Conservation (phyloP, 2,888 invertebrate genomes). For the Eupsilia transversa region DNA sequence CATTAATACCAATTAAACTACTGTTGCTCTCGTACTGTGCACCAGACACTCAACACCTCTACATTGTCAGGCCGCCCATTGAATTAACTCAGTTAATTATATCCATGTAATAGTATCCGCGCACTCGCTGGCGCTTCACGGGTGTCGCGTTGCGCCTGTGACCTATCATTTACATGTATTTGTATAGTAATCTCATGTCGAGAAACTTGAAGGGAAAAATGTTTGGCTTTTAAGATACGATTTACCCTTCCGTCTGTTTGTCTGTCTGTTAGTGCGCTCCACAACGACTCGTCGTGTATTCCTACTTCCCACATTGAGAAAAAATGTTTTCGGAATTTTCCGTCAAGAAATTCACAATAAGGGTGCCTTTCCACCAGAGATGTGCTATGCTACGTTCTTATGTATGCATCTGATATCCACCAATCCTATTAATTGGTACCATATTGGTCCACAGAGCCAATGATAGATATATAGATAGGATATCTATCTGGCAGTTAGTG, state of each 20-base stretch:
- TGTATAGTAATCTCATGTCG: not conserved
- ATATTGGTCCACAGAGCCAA: too few relatives aligned
- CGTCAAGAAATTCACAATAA: not conserved
- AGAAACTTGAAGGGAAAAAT: not conserved
- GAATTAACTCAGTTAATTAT: constrained; percentile 63
- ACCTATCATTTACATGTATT: constrained; percentile 31
- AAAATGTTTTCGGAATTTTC: not conserved
- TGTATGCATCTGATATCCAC: too few relatives aligned
- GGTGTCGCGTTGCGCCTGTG: constrained; percentile 49
- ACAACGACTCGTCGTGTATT: not conserved
- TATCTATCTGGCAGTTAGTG: not conserved
- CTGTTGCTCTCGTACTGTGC: constrained; percentile 25
- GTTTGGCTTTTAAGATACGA: constrained; percentile 9
- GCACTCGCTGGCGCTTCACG: constrained; percentile 33
- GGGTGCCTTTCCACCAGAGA: too few relatives aligned
- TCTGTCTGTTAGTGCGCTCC: not conserved
- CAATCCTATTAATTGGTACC: too few relatives aligned
- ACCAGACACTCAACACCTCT: constrained; percentile 46
- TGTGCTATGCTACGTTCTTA: too few relatives aligned
- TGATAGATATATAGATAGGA: too few relatives aligned
- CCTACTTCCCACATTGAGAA: not conserved
- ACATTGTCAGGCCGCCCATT: constrained; percentile 58
- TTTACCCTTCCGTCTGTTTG: not conserved
- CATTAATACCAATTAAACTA: constrained; percentile 17
- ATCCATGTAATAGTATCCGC: constrained; percentile 55